Conservation (phyloP, 2,888 invertebrate genomes). For the Polymixis flavicincta region DNA sequence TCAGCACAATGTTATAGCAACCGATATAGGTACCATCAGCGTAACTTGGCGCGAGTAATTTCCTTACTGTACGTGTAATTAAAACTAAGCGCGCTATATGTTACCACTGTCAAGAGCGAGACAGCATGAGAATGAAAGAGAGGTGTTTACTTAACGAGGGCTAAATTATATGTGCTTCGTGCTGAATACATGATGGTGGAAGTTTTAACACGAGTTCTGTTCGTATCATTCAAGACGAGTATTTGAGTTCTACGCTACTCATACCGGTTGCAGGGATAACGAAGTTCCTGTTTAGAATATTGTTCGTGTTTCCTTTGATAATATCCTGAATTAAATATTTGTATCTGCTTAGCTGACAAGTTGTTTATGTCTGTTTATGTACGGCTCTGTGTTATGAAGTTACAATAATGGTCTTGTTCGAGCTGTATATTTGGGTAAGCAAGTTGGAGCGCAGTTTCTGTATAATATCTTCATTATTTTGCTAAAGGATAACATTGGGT, state of each 20-base stretch:
- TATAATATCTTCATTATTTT: slow-evolving; percentile 29
- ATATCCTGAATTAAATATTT: slow-evolving; percentile 62
- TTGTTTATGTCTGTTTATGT: slow-evolving; percentile 56
- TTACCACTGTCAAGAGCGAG: slow-evolving; percentile 72
- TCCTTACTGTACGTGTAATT: slow-evolving; percentile 81
- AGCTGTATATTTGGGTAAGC: slow-evolving; percentile 38
- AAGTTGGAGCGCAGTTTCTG: slow-evolving; percentile 25
- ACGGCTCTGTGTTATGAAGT: slow-evolving; percentile 46
- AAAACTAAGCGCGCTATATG: slow-evolving; percentile 81
- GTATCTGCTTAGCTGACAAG: slow-evolving; percentile 55
- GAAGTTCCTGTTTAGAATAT: slow-evolving; percentile 70
- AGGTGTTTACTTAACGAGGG: slow-evolving; percentile 76
- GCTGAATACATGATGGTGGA: slow-evolving; percentile 73
- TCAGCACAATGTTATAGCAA: slow-evolving; percentile 51
- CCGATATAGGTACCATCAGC: slow-evolving; percentile 59
- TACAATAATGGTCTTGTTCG: slow-evolving; percentile 41
- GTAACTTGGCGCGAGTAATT: slow-evolving; percentile 71
- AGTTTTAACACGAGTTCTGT: slow-evolving; percentile 69
- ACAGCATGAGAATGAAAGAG: slow-evolving; percentile 67
- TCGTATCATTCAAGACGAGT: slow-evolving; percentile 60
- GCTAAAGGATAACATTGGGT: not conserved
- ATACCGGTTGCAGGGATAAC: slow-evolving; percentile 70
- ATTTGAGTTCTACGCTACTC: slow-evolving; percentile 65
- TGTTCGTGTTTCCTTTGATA: slow-evolving; percentile 65
- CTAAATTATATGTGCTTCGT: slow-evolving; percentile 83